Evolutionary conservation across 2,797 vertebrate species (phyloP).

Genomic region (Acrossocheilus fasciatus): DNA sequence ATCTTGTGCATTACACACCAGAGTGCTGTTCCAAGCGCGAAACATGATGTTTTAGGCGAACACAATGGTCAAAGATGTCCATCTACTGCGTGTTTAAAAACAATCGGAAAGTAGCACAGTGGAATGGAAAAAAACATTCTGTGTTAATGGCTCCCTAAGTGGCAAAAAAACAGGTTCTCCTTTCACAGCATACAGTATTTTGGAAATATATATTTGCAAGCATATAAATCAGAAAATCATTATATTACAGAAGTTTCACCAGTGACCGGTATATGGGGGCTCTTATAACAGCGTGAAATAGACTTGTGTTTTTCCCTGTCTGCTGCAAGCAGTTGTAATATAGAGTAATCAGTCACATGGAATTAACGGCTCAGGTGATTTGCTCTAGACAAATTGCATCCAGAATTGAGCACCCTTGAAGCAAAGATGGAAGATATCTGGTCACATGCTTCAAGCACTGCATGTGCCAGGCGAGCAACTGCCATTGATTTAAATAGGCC

Average conservation of each 20-base stretch:
- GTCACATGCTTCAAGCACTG: slow-evolving; percentile 9
- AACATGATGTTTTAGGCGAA: not conserved
- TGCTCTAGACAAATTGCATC: not conserved
- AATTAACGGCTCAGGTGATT: slow-evolving; percentile 1
- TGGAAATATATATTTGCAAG: not conserved
- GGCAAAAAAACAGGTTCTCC: not conserved
- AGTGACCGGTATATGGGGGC: not conserved
- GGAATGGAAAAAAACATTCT: not conserved
- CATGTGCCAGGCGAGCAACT: not conserved
- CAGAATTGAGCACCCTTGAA: not conserved
- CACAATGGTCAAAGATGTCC: not conserved
- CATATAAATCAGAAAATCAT: slow-evolving; percentile 7
- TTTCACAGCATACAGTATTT: not conserved
- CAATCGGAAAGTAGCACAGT: not conserved
- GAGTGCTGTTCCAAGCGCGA: not conserved
- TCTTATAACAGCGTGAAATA: not conserved
- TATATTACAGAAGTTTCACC: slow-evolving; percentile 21
- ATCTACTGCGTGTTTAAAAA: not conserved
- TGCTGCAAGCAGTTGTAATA: slow-evolving; percentile 13
- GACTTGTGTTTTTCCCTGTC: not conserved
- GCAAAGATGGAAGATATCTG: not conserved
- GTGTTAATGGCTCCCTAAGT: not conserved
- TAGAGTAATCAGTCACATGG: slow-evolving; percentile 12
- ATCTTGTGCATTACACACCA: not conserved
- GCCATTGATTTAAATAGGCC: not conserved